Conservation (phyloP, 2,888 invertebrate species). For the Sphaerophoria taeniata region DNA sequence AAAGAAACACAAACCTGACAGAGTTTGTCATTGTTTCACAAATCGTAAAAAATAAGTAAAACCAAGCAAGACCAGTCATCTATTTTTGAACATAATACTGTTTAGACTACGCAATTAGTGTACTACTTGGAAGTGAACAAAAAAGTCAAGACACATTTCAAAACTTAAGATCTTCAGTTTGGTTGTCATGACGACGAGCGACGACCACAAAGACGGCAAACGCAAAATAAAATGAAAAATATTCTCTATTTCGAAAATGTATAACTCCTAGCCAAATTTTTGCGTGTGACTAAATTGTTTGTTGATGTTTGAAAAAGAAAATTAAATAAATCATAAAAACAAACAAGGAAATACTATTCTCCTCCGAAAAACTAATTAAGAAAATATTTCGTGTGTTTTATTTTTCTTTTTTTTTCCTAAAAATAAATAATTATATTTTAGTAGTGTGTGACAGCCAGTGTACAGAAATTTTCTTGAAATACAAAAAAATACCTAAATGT, state of each 20-base stretch:
- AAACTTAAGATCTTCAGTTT: no score
- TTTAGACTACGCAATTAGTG: not conserved
- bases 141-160: no score
- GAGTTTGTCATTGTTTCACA: not conserved
- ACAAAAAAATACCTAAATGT: no score
- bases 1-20: not conserved
- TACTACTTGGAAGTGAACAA: not conserved
- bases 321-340: constrained; percentile 1
- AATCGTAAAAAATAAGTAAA: not conserved
- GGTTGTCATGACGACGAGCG: not conserved
- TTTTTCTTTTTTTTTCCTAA: constrained; percentile 7
- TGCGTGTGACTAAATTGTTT: not conserved
- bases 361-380: constrained; percentile 48
- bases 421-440: constrained; percentile 2
- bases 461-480: constrained; percentile 23
- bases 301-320: not conserved
- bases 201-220: not conserved
- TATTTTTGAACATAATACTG: not conserved
- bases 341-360: constrained; percentile 53
- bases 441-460: not conserved
- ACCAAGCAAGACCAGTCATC: not conserved
- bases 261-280: constrained; percentile 44
- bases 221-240: constrained; percentile 1
- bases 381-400: not conserved
- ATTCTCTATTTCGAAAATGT: not conserved